Conservation (phyloP, 35 echinoderm and acorn worm genomes). For the Ophioderma brevispina region DNA sequence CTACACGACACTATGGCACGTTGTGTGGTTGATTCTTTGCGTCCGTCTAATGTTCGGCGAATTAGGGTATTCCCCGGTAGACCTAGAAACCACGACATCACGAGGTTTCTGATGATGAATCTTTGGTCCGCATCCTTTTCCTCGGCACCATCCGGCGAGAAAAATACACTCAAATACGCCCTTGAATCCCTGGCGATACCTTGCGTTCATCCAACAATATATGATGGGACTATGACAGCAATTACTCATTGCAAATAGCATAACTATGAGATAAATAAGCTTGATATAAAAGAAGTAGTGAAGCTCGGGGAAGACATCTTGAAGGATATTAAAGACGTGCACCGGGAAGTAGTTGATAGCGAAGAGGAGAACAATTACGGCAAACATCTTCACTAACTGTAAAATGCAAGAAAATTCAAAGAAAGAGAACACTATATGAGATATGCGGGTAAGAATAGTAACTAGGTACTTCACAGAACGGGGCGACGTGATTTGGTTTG, state of each 20-base stretch:
- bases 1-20: background rate
- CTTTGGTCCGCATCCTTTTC: background rate
- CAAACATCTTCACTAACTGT: constrained; percentile 91
- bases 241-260: background rate
- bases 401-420: constrained; percentile 24
- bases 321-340: constrained; percentile 67
- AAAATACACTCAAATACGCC: background rate
- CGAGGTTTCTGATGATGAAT: background rate
- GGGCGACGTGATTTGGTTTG: background rate
- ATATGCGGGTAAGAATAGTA: background rate
- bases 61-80: background rate
- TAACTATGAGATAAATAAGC: background rate
- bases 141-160: background rate
- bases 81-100: background rate
- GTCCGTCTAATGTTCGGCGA: background rate
- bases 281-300: constrained; percentile 55
- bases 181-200: background rate
- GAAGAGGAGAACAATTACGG: constrained; percentile 77
- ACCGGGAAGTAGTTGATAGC: constrained; percentile 85
- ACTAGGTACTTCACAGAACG: background rate
- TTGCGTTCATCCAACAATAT: background rate
- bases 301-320: constrained; percentile 51
- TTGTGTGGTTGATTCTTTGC: background rate
- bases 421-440: constrained; percentile 2
- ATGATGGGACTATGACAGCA: background rate